A percentile compares a stretch with the other conserved stretches of the same genome.
Evolutionary conservation across 1,140 invertebrate species (phyloP).

Genomic region (Vanessa tameamea): DNA sequence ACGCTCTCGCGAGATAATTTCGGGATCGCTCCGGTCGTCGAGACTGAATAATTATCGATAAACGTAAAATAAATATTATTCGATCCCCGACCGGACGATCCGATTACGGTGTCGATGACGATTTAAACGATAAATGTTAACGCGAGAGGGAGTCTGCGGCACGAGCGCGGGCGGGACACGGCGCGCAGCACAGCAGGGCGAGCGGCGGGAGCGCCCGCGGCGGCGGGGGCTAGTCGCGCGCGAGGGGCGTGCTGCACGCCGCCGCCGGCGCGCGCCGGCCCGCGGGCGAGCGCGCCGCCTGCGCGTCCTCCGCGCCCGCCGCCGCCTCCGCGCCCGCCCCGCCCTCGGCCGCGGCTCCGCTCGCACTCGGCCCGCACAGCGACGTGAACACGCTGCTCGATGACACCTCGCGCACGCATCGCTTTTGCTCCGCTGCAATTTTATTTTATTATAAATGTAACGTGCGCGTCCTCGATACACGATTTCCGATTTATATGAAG

Average conservation of each 20-base stretch:
- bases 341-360: constrained; percentile 61
- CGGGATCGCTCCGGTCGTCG: not conserved
- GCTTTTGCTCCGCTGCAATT: constrained; percentile 67
- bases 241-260: constrained; percentile 66
- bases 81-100: not conserved
- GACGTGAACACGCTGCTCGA: constrained; percentile 61
- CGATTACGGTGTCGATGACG: not conserved
- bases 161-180: constrained; percentile 1
- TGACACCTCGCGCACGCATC: constrained; percentile 71
- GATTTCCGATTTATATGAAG: not conserved
- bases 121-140: not conserved
- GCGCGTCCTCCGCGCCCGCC: constrained; percentile 39
- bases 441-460: not conserved
- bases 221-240: constrained; percentile 52
- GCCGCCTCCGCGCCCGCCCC: constrained; percentile 31
- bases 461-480: not conserved
- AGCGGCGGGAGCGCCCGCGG: constrained; percentile 2
- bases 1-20: not conserved
- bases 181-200: constrained; percentile 13
- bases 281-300: constrained; percentile 54
- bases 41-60: not conserved
- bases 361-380: constrained; percentile 45
- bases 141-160: not conserved
- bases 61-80: not conserved
- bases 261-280: constrained; percentile 53